Percentiles rank a stretch among this genome's conserved stretches.
These are phyloP conservation scores for Portunus trituberculatus DNA, from an alignment of 1,140 invertebrate species.

Conservation along the genomic window DNA sequence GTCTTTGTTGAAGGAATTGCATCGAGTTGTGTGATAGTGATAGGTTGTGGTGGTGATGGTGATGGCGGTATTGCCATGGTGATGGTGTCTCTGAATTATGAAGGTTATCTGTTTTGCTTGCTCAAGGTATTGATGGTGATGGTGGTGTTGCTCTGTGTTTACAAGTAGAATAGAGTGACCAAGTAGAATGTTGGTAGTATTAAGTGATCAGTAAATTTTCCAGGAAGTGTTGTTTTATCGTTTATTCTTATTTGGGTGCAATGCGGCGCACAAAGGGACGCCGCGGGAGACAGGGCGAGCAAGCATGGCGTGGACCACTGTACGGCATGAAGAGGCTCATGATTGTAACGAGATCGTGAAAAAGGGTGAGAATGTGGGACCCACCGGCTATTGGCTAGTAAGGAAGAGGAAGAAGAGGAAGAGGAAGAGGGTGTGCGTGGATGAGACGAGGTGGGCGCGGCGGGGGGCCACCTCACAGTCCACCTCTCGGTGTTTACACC, in stretches of 20 bases:
- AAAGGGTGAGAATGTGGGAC: conserved; percentile 14
- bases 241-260: background rate
- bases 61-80: background rate
- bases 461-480: conserved; percentile 52
- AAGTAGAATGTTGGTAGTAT: background rate
- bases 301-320: background rate
- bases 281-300: background rate
- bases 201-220: conserved; percentile 2
- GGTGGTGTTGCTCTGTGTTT: background rate
- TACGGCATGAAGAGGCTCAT: background rate
- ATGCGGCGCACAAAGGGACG: background rate
- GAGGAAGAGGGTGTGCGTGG: conserved; percentile 38
- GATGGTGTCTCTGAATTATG: background rate
- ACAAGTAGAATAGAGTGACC: background rate
- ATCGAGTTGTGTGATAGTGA: background rate
- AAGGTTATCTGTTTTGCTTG: background rate
- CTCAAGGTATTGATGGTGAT: background rate
- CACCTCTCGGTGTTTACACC: conserved; percentile 67
- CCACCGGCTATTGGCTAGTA: background rate
- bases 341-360: conserved; percentile 7
- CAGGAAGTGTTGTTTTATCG: background rate
- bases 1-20: background rate
- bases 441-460: conserved; percentile 38
- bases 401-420: background rate
- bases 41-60: background rate